Base-by-base conservation (phyloP, 2,888 invertebrate genomes). In the Zaprionus bogoriensis region DNA sequence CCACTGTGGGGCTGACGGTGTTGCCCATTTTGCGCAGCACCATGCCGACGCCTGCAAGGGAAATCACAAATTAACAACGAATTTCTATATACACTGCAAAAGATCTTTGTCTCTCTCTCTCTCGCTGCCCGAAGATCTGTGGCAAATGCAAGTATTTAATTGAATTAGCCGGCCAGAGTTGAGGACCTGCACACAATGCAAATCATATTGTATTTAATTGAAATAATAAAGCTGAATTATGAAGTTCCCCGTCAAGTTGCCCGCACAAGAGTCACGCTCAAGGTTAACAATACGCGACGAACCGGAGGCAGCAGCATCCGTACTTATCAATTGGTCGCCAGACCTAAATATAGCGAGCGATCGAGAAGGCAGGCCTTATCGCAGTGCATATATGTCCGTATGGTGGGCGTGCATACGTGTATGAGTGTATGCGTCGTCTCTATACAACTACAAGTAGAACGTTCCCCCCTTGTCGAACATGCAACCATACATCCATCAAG, bases 1-100 rank as follows among this genome's bases (percentile, higher is more conserved):
- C 96, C 72, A 97, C 94, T 0, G 95, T 94, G 9, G 98, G 98
- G n/a, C 94, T 95, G 23, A 96, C 94, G 0, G 94, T 93, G 88
- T 94, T 95, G 46, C 96, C 98, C 91, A 97, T 94, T 92, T 97
- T 98, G 57, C 98, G 94, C 84, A 95, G 95, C 86, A 98, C 93
- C 87, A 97, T 91, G 30, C 96, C 96, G 41, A 98, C 98, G 79
- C 97, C 98, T 97, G 91, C 4, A 51, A 61, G 45, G 30, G 19
- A 28, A 46, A 41, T n/a, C 2, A 1, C 2, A 17, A 9, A 17
- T 36, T 3, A 32, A 7, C 17, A 9, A 36, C 7, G 32, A 36
- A 36, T 14, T 36, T 9, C 1, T 19, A 20, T 7, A 20, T 17
- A 28, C 17, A 25, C n/a, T n/a, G n/a, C n/a, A n/a, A n/a, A n/a